A percentile compares a stretch with the other conserved stretches of the same genome.
phyloP scores from a whole-genome alignment of 1,140 invertebrate genomes.

The Heterodera schachtii region DNA sequence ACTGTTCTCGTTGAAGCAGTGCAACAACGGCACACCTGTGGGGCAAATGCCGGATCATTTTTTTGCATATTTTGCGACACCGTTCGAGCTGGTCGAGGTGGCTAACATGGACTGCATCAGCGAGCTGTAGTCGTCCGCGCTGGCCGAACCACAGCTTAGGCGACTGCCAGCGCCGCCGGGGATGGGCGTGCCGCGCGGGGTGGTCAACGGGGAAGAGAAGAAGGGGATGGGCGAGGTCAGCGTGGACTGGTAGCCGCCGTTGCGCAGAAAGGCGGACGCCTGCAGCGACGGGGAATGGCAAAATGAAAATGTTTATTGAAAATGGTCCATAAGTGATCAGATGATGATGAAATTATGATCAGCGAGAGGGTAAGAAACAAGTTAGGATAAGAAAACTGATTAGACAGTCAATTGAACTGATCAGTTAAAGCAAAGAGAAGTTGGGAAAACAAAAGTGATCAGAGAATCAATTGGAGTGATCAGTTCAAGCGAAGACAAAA shows the following conservation, averaged over 20 bases:
- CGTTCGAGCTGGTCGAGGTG: constrained; percentile 14
- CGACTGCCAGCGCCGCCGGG: constrained; percentile 19
- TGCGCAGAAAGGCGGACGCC: constrained; percentile 28
- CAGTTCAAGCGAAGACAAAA: not conserved
- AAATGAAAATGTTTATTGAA: no score
- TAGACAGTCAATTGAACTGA: not conserved
- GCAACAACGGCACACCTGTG: constrained; percentile 36
- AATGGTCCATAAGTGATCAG: no score
- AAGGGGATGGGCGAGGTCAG: constrained; percentile 48
- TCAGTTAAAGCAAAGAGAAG: not conserved
- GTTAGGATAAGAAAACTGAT: not conserved
- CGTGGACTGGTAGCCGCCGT: constrained; percentile 38
- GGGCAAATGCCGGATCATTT: not conserved
- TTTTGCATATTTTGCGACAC: not conserved
- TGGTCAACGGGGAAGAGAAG: constrained; percentile 37
- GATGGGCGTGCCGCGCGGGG: constrained; percentile 39
- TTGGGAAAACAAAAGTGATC: no score
- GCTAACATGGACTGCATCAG: constrained; percentile 36
- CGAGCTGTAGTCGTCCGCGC: constrained; percentile 30
- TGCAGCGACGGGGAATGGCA: constrained; percentile 1
- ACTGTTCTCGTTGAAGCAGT: constrained; percentile 46
- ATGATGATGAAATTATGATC: constrained; percentile 26
- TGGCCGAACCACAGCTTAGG: not conserved
- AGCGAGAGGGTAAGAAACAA: no score
- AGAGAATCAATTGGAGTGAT: not conserved